Conservation (phyloP, 2,113 vertebrate genomes). For the Hiodon tergisus region DNA sequence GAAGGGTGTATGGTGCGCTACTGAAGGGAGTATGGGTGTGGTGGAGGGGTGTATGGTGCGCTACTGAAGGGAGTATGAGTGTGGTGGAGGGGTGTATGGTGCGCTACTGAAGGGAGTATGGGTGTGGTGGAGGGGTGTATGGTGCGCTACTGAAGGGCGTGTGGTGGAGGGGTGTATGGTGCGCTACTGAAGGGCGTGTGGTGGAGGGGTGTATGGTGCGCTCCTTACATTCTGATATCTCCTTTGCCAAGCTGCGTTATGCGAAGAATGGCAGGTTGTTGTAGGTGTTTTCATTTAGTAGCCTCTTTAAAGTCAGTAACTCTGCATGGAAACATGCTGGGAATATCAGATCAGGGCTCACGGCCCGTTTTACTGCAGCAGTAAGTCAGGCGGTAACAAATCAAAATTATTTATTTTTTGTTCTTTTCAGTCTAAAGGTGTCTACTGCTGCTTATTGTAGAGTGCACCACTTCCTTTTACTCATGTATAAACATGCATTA, state of each 20-base stretch:
- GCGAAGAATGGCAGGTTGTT: background rate
- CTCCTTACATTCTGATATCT: background rate
- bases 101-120: background rate
- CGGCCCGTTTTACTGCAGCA: background rate
- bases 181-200: background rate
- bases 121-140: background rate
- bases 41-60: too few species aligned
- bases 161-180: slow-evolving; percentile 5
- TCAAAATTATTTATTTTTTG: too few species aligned
- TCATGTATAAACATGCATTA: too few species aligned
- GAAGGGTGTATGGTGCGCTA: too few species aligned
- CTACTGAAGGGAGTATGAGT: background rate
- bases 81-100: background rate
- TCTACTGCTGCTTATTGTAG: too few species aligned
- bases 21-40: background rate
- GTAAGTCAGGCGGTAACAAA: background rate
- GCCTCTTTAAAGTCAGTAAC: background rate
- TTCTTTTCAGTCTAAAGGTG: too few species aligned
- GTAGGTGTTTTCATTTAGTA: background rate
- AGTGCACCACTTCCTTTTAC: too few species aligned
- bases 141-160: background rate
- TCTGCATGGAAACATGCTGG: background rate
- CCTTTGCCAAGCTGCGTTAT: background rate
- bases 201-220: background rate
- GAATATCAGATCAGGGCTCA: background rate